These are phyloP conservation scores for Epinotia bilunana DNA, from an alignment of 2,888 invertebrate genomes.

Conservation along the genomic window DNA sequence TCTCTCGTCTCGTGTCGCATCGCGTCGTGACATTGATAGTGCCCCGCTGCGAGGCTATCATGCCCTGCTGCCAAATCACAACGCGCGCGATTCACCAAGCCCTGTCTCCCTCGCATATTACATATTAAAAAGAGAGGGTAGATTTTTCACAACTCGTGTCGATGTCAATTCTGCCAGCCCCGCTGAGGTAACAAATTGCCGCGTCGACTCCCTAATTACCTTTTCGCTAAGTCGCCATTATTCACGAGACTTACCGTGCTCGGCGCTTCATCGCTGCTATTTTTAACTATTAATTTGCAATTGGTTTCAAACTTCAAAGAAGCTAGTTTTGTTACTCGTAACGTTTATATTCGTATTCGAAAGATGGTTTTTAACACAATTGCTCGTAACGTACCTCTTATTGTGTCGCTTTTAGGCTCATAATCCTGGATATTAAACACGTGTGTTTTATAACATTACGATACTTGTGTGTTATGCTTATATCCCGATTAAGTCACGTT, in stretches of 20 bases:
- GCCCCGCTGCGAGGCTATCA: no score
- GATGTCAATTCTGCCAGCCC: background rate
- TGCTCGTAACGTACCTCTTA: no score
- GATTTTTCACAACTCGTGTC: background rate
- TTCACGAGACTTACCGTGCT: constrained; percentile 5
- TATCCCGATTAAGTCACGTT: no score
- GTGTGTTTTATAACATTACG: no score
- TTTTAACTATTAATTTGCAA: constrained; percentile 13
- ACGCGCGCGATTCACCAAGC: background rate
- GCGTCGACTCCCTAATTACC: constrained; percentile 25
- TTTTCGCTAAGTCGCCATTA: constrained; percentile 3
- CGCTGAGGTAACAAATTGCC: constrained; percentile 15
- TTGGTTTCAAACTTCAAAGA: background rate
- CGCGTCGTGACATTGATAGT: no score
- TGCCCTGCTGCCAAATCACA: background rate
- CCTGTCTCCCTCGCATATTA: background rate
- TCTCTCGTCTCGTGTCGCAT: no score
- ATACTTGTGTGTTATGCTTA: no score
- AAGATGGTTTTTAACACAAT: no score
- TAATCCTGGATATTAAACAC: no score
- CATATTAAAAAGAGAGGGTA: background rate
- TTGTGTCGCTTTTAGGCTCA: no score
- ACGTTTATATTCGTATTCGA: no score
- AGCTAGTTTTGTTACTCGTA: background rate
- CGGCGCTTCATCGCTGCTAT: constrained; percentile 9